phyloP scores from a whole-genome alignment of 1,140 invertebrate species.

The Brachionus paranguensis region DNA sequence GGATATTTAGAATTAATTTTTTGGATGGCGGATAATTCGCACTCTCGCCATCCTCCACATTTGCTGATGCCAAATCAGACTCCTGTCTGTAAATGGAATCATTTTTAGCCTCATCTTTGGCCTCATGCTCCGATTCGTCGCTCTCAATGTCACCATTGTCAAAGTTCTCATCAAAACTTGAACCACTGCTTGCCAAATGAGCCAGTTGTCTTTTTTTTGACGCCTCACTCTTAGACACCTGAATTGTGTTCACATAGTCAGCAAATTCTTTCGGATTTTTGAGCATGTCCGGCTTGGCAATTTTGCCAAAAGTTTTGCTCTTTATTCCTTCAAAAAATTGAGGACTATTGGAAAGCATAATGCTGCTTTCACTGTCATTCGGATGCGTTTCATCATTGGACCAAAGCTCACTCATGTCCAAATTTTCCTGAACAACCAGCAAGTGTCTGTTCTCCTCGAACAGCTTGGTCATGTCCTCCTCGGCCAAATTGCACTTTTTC shows the following conservation, averaged over 20 bases:
- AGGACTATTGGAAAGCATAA: neutral
- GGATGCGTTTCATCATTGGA: conserved; percentile 10
- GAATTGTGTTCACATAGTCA: neutral
- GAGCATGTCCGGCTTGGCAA: neutral
- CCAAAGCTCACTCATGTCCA: neutral
- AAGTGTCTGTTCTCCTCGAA: conserved; percentile 31
- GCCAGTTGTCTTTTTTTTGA: neutral
- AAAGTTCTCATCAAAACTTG: conserved; percentile 5
- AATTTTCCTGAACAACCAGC: conserved; percentile 21
- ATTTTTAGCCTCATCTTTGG: neutral
- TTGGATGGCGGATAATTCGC: neutral
- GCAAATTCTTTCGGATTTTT: neutral
- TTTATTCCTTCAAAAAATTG: neutral
- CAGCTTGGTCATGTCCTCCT: neutral
- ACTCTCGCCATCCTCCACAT: neutral
- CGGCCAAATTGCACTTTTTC: conserved; percentile 15
- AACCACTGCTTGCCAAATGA: neutral
- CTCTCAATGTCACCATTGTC: neutral
- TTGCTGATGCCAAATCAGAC: neutral
- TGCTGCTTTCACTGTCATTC: neutral
- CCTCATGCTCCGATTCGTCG: neutral
- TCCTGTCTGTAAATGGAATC: neutral
- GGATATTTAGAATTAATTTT: neutral
- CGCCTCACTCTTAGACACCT: neutral
- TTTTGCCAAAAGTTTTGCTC: neutral